phyloP scores from a whole-genome alignment of 2,888 invertebrate species.

The Synanthedon formicaeformis region DNA sequence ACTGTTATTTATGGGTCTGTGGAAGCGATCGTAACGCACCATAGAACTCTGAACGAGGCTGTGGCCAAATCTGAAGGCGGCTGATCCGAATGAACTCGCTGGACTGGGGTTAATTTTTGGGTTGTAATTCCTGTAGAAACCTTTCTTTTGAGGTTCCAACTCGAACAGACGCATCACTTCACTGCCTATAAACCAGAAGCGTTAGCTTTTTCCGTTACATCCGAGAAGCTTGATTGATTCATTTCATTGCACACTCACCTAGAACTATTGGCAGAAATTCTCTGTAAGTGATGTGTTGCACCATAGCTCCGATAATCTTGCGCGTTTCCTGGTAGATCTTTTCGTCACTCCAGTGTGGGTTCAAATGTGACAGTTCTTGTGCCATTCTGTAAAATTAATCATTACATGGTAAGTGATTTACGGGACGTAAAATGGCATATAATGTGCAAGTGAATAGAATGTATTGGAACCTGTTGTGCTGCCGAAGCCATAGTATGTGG shows the following conservation, averaged over 20 bases:
- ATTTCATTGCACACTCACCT: conserved; percentile 46
- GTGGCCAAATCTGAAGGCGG: conserved; percentile 89
- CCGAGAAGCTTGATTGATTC: background rate
- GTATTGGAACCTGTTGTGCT: conserved; percentile 72
- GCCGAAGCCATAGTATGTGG: conserved; percentile 80
- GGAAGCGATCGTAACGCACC: conserved; percentile 77
- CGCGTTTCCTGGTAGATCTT: conserved; percentile 87
- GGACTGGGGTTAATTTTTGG: conserved; percentile 78
- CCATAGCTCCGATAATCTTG: conserved; percentile 82
- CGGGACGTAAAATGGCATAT: background rate
- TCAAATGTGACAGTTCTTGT: conserved; percentile 76
- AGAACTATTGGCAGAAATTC: conserved; percentile 86
- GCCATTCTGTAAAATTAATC: conserved; percentile 68
- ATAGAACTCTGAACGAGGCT: conserved; percentile 86
- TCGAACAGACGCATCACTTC: conserved; percentile 83
- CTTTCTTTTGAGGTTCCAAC: conserved; percentile 74
- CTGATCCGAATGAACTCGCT: conserved; percentile 83
- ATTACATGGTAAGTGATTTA: background rate
- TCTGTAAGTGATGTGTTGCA: conserved; percentile 87
- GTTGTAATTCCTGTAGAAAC: conserved; percentile 80
- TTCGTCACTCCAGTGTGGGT: conserved; percentile 91
- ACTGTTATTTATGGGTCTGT: conserved; percentile 79
- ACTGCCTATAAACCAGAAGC: conserved; percentile 53
- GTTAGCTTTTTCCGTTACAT: no score
- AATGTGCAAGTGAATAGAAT: background rate